Conservation (phyloP, 2,113 vertebrate species). For the Gymnobelideus leadbeateri region DNA sequence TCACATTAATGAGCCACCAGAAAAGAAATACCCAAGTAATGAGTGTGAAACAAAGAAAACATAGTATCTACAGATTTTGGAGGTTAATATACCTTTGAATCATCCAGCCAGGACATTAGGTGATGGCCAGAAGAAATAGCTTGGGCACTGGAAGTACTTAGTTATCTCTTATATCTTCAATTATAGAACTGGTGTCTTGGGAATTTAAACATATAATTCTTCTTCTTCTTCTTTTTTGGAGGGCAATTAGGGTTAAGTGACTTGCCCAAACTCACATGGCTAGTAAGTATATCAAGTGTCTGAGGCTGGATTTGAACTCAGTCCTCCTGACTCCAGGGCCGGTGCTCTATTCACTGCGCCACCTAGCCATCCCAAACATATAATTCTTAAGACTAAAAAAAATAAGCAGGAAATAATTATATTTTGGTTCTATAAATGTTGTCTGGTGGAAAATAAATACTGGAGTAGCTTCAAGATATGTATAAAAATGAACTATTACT, state of each 20-base stretch:
- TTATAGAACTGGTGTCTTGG: slow-evolving; percentile 56
- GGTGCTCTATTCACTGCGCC: too few species aligned
- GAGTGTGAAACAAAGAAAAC: slow-evolving; percentile 19
- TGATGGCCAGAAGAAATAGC: slow-evolving; percentile 10
- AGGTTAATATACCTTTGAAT: not conserved
- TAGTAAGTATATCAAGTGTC: too few species aligned
- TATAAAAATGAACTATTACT: not conserved
- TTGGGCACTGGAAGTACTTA: slow-evolving; percentile 9
- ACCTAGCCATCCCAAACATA: too few species aligned
- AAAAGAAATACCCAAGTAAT: not conserved
- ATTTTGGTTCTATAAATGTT: slow-evolving; percentile 18
- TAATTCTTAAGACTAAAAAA: slow-evolving; percentile 42
- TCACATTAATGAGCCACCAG: slow-evolving; percentile 33
- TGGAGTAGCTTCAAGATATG: not conserved
- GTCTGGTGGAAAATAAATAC: slow-evolving; percentile 41
- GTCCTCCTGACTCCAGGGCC: too few species aligned
- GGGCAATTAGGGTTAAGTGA: too few species aligned
- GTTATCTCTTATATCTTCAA: slow-evolving; percentile 36
- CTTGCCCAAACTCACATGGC: too few species aligned
- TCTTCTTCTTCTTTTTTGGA: too few species aligned
- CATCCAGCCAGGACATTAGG: not conserved
- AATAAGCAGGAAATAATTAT: slow-evolving; percentile 28
- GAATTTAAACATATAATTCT: slow-evolving; percentile 58
- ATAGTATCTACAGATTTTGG: not conserved
- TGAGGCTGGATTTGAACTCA: too few species aligned